Evolutionary conservation across 2,113 vertebrate genomes (phyloP), one percentile per base, ranked within the genome.

Genomic region (Oncorhynchus kisutch): DNA sequence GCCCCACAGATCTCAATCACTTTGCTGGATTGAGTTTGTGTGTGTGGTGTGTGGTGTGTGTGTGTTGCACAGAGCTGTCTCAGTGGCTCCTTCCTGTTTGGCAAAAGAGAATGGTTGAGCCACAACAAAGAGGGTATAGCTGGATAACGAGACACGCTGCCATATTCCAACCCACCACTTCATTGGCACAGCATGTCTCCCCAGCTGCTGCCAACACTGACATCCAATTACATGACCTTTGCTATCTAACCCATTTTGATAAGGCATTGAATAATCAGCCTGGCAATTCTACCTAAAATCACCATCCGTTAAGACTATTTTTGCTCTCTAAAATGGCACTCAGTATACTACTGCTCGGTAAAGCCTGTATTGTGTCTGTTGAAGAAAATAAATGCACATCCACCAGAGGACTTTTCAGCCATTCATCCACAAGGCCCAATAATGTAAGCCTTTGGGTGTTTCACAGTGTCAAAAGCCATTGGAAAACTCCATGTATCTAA

Each of bases 1-100:
- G 86, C 84, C 79, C 84, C 73, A 82, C 78, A 82, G 67, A 89
- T 83, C 80, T 82, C 71, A 82, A 72, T 83, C 69, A 72, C 80
- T 84, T 77, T 77, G 78, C 82, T 69, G 72, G 70, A 71, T 81
- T 82, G 74, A 75, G 49, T 54, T 11, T 16, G 51, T 25, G 34
- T 78, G 78, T 82, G 70, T 11, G 65, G 64, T 29, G 6, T 39
- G 34, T 39, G 34, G 74, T 65, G 74, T 73, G 78, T 67, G 76
- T 81, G 62, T 24, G 39, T 80, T 29, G 71, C 49, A 70, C 71
- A 80, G 79, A 79, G 81, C 81, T 83, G 80, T 70, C 77, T 66
- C 81, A 67, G 57, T 71, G 78, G n/a, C 67, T 78, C 74, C 82
- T 83, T 79, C 70, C 60, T 82, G 72, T 75, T 54, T 76, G 81